These are phyloP conservation scores for Heliornis fulica DNA, from an alignment of 2,113 vertebrate species.

Conservation along the genomic window DNA sequence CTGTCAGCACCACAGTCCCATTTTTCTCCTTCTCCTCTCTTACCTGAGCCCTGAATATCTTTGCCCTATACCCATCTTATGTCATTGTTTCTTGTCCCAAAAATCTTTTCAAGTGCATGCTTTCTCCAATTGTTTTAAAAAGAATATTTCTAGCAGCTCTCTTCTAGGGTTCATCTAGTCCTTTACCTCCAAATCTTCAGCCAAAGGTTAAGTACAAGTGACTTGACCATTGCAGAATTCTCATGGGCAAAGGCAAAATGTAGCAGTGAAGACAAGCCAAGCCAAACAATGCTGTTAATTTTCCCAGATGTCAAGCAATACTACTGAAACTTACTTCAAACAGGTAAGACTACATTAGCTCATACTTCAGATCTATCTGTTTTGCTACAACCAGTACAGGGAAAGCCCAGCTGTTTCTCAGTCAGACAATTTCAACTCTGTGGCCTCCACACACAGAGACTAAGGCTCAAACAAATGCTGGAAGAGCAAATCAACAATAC, in stretches of 20 bases:
- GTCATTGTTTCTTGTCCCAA: background rate
- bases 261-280: background rate
- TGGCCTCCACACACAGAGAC: background rate
- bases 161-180: background rate
- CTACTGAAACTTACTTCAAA: background rate
- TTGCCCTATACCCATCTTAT: background rate
- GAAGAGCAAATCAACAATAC: background rate
- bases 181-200: background rate
- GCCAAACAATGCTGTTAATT: background rate
- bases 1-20: background rate
- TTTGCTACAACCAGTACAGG: background rate
- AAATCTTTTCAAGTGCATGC: background rate
- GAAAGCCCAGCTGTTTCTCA: background rate
- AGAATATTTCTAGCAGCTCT: background rate
- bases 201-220: background rate
- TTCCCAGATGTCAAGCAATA: background rate
- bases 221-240: background rate
- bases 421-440: background rate
- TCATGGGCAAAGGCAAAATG: background rate
- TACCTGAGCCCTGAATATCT: background rate
- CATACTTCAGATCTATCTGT: background rate
- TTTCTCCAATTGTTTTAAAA: background rate
- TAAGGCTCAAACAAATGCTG: background rate
- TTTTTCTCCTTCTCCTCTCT: background rate
- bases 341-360: background rate